phyloP scores from a whole-genome alignment of 2,888 invertebrate genomes.

The Conistra vaccinii region DNA sequence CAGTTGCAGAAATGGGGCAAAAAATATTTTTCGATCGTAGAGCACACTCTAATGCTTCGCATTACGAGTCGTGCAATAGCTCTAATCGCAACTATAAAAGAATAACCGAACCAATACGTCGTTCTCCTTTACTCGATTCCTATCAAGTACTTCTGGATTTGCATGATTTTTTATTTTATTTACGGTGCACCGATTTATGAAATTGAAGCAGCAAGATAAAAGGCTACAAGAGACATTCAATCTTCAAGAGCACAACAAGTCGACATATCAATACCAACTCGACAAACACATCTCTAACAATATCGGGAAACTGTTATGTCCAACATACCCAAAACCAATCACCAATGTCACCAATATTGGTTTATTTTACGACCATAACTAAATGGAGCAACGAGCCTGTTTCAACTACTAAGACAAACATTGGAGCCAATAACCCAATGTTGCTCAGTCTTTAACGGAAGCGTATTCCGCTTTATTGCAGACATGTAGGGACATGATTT shows the following conservation, averaged over 20 bases:
- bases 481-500: slow-evolving; percentile 53
- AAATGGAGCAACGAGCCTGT: slow-evolving; percentile 26
- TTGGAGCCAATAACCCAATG: slow-evolving; percentile 39
- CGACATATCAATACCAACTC: slow-evolving; percentile 2
- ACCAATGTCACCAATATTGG: slow-evolving; percentile 45
- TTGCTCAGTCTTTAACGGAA: slow-evolving; percentile 49
- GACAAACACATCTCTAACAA: slow-evolving; percentile 29
- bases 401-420: slow-evolving; percentile 44
- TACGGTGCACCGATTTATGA: background rate
- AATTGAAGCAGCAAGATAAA: background rate
- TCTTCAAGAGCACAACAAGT: slow-evolving; percentile 11
- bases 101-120: background rate
- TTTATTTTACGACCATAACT: slow-evolving; percentile 45
- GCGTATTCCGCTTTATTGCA: slow-evolving; percentile 55
- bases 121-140: background rate
- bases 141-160: background rate
- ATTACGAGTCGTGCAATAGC: too few relatives aligned
- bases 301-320: slow-evolving; percentile 31
- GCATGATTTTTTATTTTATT: background rate
- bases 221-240: slow-evolving; percentile 15
- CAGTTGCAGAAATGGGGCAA: too few relatives aligned
- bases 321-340: slow-evolving; percentile 19
- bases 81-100: background rate
- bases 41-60: too few relatives aligned
- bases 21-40: too few relatives aligned